phyloP scores from a whole-genome alignment of 2,888 invertebrate genomes.

The Meiosimyza decipiens region DNA sequence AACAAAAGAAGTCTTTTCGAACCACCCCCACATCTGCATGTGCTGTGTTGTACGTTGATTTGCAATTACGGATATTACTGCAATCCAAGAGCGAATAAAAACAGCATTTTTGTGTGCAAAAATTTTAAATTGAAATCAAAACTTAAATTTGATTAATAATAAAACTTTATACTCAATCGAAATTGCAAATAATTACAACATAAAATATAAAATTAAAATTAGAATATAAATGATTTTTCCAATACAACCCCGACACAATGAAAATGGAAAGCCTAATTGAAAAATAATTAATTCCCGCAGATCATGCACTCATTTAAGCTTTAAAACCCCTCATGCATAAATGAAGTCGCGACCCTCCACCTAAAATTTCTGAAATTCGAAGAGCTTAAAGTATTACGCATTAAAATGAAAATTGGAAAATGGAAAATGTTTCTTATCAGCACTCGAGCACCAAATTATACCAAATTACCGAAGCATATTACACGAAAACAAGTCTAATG shows the following conservation, averaged over 20 bases:
- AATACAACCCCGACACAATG: not conserved
- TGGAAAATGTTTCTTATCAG: not conserved
- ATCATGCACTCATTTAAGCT: not conserved
- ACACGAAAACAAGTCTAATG: not conserved
- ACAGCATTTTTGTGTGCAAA: too few species aligned
- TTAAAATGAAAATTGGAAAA: conserved; percentile 22
- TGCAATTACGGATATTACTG: too few species aligned
- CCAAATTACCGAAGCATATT: conserved; percentile 24
- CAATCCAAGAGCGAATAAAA: too few species aligned
- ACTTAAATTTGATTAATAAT: too few species aligned
- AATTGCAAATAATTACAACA: too few species aligned
- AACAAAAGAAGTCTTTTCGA: too few species aligned
- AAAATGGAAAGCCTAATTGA: conserved; percentile 7
- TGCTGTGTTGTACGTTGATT: too few species aligned
- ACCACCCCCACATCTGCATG: too few species aligned
- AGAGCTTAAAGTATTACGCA: conserved; percentile 18
- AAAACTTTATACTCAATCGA: too few species aligned
- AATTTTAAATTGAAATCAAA: too few species aligned
- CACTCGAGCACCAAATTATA: not conserved
- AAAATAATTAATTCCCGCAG: conserved; percentile 14
- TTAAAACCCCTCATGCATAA: not conserved
- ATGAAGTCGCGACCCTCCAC: not conserved
- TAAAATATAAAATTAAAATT: too few species aligned
- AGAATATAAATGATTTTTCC: too few species aligned
- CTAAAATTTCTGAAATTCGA: not conserved